A percentile compares a stretch with the other conserved stretches of the same genome.
These are phyloP conservation scores for Tachuris rubrigastra DNA, from an alignment of 2,113 vertebrate species.

Conservation along the genomic window DNA sequence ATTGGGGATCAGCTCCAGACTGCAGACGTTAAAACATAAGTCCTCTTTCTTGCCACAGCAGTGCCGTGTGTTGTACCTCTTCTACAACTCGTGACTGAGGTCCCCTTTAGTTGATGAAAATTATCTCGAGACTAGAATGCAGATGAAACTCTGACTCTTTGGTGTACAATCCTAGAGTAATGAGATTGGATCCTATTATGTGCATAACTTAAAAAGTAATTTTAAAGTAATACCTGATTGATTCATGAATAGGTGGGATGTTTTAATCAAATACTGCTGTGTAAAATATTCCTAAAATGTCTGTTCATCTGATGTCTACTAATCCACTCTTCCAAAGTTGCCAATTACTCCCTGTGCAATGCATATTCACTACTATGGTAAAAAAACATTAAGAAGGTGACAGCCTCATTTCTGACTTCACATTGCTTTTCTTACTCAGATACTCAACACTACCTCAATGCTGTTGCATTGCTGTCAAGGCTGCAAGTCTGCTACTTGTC, in stretches of 20 bases:
- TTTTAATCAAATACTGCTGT: background rate
- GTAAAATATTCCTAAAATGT: background rate
- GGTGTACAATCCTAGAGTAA: background rate
- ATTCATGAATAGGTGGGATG: background rate
- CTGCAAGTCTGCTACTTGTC: background rate
- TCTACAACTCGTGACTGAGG: background rate
- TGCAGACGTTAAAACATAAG: background rate
- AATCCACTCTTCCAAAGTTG: background rate
- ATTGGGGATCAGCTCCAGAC: background rate
- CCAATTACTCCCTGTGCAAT: background rate
- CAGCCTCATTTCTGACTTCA: background rate
- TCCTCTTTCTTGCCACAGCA: background rate
- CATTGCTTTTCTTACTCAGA: background rate
- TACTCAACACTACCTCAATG: background rate
- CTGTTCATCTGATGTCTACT: background rate
- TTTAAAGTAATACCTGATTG: background rate
- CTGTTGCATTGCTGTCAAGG: background rate
- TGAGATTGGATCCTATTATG: too few species aligned
- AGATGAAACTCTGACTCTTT: accelerated
- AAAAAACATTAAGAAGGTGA: background rate
- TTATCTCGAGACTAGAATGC: background rate
- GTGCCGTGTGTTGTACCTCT: background rate
- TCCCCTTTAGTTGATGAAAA: background rate
- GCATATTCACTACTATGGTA: accelerated
- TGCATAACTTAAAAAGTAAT: too few species aligned